These are phyloP conservation scores for Globicephala melas DNA, from an alignment of 2,113 vertebrate species.

Conservation along the genomic window DNA sequence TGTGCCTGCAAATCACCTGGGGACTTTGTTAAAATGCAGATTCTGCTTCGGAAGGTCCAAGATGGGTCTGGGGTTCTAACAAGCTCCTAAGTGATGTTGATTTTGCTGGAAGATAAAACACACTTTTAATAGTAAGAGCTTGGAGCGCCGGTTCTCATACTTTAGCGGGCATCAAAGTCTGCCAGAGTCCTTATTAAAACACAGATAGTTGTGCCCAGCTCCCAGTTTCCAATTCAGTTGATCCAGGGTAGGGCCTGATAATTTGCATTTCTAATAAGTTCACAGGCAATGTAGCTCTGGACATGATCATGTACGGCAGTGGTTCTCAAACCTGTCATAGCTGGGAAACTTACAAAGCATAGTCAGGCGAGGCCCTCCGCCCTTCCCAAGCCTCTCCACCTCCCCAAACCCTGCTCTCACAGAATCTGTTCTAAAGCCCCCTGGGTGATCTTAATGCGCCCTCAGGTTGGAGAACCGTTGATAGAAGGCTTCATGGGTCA, in stretches of 20 bases:
- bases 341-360: background rate
- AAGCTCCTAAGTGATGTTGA: background rate
- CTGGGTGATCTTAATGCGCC: background rate
- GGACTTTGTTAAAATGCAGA: background rate
- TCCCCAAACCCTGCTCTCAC: accelerated
- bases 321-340: background rate
- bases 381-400: accelerated
- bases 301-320: background rate
- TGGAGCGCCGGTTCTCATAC: background rate
- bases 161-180: background rate
- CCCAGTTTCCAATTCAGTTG: background rate
- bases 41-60: background rate
- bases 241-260: background rate
- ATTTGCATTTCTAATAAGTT: background rate
- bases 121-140: background rate
- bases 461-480: background rate
- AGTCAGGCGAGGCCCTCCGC: no score
- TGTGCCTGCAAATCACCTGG: background rate
- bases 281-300: background rate
- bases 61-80: background rate
- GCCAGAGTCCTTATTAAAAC: background rate
- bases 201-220: background rate
- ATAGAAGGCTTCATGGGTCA: background rate
- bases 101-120: background rate
- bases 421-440: background rate